Percentiles rank a stretch among this genome's conserved stretches.
Evolutionary conservation across 2,797 vertebrate genomes (phyloP).

Genomic region (Neosalanx taihuensis): DNA sequence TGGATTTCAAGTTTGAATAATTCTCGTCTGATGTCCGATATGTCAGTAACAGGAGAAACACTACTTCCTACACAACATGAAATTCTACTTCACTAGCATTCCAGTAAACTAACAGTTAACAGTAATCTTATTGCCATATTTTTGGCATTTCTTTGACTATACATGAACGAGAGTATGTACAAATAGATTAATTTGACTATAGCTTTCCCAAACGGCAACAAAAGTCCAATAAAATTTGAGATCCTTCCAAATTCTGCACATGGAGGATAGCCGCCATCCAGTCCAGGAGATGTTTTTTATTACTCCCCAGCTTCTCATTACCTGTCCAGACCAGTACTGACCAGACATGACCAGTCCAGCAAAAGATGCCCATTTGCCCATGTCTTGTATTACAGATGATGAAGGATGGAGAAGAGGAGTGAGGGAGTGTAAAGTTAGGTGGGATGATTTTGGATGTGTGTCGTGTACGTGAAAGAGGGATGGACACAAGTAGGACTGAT

Average conservation of each 20-base stretch:
- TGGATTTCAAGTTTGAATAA: slow-evolving; percentile 60
- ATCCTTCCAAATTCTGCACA: too few species aligned
- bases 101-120: slow-evolving; percentile 55
- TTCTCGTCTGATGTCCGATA: slow-evolving; percentile 46
- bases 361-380: too few species aligned
- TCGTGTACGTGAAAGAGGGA: not conserved
- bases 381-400: too few species aligned
- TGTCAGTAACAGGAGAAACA: slow-evolving; percentile 49
- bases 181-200: slow-evolving; percentile 51
- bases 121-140: slow-evolving; percentile 32
- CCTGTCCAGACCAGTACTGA: too few species aligned
- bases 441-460: not conserved
- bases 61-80: slow-evolving; percentile 36
- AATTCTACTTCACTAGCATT: slow-evolving; percentile 50
- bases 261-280: too few species aligned
- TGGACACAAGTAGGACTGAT: slow-evolving; percentile 31
- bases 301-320: too few species aligned
- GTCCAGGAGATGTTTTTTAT: too few species aligned
- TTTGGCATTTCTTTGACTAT: slow-evolving; percentile 52
- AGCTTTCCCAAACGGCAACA: slow-evolving; percentile 27
- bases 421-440: not conserved
- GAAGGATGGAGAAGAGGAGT: not conserved
- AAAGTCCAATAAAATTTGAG: slow-evolving; percentile 4
- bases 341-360: too few species aligned
- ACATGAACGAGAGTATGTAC: slow-evolving; percentile 71